Percentiles rank a stretch among this genome's conserved stretches.
Conservation (phyloP, 1,140 invertebrate genomes). For the Sarcophaga peregrina region DNA sequence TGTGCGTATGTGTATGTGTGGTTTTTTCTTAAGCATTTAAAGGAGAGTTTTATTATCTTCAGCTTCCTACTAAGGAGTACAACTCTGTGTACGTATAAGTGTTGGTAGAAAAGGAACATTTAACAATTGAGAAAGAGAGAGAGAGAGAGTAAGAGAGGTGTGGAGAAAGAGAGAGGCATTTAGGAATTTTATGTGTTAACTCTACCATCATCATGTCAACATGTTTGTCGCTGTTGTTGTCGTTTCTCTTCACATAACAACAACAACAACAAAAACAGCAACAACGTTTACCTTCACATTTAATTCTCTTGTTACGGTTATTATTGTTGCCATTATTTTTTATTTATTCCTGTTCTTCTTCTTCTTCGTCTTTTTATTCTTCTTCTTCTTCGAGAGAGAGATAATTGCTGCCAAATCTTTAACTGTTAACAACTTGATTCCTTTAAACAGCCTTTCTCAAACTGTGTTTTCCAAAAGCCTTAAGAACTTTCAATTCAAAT, state of each 20-base stretch:
- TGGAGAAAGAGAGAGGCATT: too few relatives aligned
- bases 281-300: neutral
- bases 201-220: conserved; percentile 38
- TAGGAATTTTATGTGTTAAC: conserved; percentile 30
- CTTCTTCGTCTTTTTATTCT: neutral
- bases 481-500: too few relatives aligned
- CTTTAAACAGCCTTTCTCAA: too few relatives aligned
- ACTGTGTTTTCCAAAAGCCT: too few relatives aligned
- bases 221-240: neutral
- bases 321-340: neutral
- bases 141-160: too few relatives aligned
- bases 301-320: neutral
- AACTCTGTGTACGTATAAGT: too few relatives aligned
- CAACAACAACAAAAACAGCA: too few relatives aligned
- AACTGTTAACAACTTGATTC: neutral
- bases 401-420: neutral
- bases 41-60: neutral
- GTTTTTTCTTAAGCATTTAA: neutral
- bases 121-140: too few relatives aligned
- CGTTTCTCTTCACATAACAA: too few relatives aligned
- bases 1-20: too few relatives aligned
- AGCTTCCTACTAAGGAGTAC: neutral
- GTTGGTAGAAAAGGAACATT: too few relatives aligned
- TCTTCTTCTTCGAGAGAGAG: too few relatives aligned
- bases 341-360: neutral